Evolutionary conservation across 2,113 vertebrate species (phyloP).

Genomic region (Laticauda laticaudata): DNA sequence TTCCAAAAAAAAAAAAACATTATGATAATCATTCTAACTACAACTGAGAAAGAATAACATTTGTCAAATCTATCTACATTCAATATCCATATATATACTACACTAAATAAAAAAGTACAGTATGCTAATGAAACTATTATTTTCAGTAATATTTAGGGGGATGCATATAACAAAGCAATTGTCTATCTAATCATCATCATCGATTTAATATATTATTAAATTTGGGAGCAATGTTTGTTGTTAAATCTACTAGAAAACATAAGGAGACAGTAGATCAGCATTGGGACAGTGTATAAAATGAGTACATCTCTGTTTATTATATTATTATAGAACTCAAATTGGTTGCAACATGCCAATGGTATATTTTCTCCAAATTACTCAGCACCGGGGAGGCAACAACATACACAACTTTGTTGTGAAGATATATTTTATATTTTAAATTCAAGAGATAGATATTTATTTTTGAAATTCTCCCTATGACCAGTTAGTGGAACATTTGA

Average conservation of each 20-base stretch:
- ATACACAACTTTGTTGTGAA: neutral
- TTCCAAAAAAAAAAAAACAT: neutral
- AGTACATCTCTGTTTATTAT: neutral
- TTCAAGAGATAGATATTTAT: neutral
- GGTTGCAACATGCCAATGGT: neutral
- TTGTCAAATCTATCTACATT: neutral
- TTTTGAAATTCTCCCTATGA: neutral
- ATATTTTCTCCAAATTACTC: neutral
- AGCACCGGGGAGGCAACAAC: neutral
- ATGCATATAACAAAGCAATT: fast-evolving
- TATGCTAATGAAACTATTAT: neutral
- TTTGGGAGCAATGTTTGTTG: neutral
- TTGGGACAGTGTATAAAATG: neutral
- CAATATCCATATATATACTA: fast-evolving
- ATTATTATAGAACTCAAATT: neutral
- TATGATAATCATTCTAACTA: neutral
- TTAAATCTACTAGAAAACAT: neutral
- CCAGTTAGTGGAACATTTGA: neutral
- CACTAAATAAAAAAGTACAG: neutral
- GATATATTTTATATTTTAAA: neutral
- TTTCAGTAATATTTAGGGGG: neutral
- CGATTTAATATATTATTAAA: neutral
- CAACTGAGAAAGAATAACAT: fast-evolving
- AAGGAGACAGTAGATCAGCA: neutral
- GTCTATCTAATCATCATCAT: neutral